phyloP scores from a whole-genome alignment of 2,888 invertebrate species.

The Acrobasis repandana region DNA sequence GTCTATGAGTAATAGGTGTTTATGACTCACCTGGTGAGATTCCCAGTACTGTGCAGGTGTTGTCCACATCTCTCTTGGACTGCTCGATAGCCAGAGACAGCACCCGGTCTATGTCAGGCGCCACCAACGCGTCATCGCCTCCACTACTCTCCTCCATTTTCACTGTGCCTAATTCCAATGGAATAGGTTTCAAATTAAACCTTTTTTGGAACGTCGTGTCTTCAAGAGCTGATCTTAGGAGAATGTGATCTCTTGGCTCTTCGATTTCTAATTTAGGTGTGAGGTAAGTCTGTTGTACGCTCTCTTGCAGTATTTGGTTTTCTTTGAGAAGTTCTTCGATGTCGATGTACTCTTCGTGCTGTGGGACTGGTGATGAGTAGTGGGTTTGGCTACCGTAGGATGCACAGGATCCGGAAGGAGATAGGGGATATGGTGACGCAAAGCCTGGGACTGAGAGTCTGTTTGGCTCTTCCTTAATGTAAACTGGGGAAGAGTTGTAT shows the following conservation, averaged over 20 bases:
- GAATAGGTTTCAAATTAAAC: conserved; percentile 91
- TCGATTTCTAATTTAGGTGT: conserved; percentile 83
- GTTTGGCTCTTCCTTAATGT: conserved; percentile 81
- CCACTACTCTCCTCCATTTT: conserved; percentile 88
- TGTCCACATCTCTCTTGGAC: conserved; percentile 92
- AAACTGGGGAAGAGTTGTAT: conserved; percentile 57
- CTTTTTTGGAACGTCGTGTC: conserved; percentile 94
- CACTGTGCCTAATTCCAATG: conserved; percentile 84
- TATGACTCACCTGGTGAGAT: conserved; percentile 92
- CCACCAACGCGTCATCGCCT: conserved; percentile 82
- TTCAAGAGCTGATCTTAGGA: conserved; percentile 90
- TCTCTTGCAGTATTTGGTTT: conserved; percentile 79
- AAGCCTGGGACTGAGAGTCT: conserved; percentile 77
- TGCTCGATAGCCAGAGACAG: conserved; percentile 93
- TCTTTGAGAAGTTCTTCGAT: conserved; percentile 84
- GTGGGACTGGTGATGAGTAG: conserved; percentile 78
- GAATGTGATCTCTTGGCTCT: conserved; percentile 86
- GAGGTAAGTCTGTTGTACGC: conserved; percentile 65
- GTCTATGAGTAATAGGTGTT: conserved; percentile 36
- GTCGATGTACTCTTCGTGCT: conserved; percentile 85
- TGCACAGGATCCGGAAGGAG: conserved; percentile 82
- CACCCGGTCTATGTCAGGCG: conserved; percentile 91
- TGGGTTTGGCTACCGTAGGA: conserved; percentile 83
- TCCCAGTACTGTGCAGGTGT: conserved; percentile 91
- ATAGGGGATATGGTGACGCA: conserved; percentile 78